Conservation (phyloP, 2,113 vertebrate species). For the Cnemophilus loriae region DNA sequence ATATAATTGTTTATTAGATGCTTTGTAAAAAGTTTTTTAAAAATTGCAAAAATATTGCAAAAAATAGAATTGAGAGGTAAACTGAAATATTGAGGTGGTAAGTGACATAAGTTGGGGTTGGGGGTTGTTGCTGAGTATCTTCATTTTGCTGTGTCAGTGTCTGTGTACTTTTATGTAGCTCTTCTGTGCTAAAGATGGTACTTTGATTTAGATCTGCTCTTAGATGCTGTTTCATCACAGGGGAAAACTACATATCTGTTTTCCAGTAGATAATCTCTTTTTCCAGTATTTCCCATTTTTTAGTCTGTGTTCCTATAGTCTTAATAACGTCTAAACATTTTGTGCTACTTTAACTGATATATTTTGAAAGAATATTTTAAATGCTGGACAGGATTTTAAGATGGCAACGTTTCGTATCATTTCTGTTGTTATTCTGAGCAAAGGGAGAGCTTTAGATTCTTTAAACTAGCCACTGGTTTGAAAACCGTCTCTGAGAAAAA, state of each 20-base stretch:
- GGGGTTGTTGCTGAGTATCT: not conserved
- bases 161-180: not conserved
- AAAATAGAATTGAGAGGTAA: not conserved
- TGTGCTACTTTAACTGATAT: not conserved
- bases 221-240: not conserved
- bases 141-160: not conserved
- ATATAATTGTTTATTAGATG: not conserved
- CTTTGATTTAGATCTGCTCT: not conserved
- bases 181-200: not conserved
- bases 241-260: not conserved
- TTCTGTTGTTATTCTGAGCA: not conserved
- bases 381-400: not conserved
- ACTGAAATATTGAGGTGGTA: not conserved
- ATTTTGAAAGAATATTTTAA: constrained; percentile 1
- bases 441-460: not conserved
- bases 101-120: not conserved
- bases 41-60: not conserved
- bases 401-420: not conserved
- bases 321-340: not conserved
- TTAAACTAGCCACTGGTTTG: not conserved
- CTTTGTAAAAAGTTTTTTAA: not conserved
- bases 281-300: not conserved
- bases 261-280: not conserved
- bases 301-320: not conserved
- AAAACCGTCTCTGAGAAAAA: not conserved